Conservation (phyloP, 2,888 invertebrate genomes). For the Acrobasis suavella region DNA sequence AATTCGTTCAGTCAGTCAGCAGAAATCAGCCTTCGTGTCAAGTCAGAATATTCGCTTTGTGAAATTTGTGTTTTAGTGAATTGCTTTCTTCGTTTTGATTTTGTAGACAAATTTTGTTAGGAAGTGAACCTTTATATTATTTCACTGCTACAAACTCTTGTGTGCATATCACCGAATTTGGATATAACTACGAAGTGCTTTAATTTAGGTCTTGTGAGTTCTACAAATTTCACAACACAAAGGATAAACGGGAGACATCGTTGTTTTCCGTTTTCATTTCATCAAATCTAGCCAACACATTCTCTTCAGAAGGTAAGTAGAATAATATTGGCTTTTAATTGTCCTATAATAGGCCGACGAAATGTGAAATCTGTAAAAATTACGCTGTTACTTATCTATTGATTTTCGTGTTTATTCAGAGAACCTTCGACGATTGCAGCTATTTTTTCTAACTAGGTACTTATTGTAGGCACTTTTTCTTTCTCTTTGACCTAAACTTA, state of each 20-base stretch:
- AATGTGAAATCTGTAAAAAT: constrained; percentile 4
- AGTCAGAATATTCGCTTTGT: constrained; percentile 49
- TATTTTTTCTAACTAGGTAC: too few species aligned
- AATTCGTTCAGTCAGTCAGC: constrained; percentile 39
- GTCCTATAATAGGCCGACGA: background rate
- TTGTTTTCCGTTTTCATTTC: constrained; percentile 52
- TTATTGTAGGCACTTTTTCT: too few species aligned
- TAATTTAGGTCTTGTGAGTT: constrained; percentile 40
- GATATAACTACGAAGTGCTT: constrained; percentile 34
- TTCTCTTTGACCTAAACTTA: too few species aligned
- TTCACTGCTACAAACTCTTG: constrained; percentile 28
- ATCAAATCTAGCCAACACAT: constrained; percentile 35
- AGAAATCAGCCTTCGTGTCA: constrained; percentile 29
- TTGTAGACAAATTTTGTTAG: constrained; percentile 51
- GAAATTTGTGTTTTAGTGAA: constrained; percentile 47
- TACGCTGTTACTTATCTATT: constrained; percentile 14
- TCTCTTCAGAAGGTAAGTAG: constrained; percentile 51
- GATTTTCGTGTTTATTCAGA: constrained; percentile 9
- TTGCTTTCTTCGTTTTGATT: constrained; percentile 45
- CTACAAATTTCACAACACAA: constrained; percentile 70
- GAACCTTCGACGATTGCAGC: background rate
- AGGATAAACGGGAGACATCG: constrained; percentile 58
- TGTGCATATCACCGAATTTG: background rate
- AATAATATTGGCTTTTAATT: background rate
- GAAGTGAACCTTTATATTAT: constrained; percentile 41